Evolutionary conservation across 1,140 invertebrate species (phyloP).

Genomic region (Caenorhabditis inopinata): DNA sequence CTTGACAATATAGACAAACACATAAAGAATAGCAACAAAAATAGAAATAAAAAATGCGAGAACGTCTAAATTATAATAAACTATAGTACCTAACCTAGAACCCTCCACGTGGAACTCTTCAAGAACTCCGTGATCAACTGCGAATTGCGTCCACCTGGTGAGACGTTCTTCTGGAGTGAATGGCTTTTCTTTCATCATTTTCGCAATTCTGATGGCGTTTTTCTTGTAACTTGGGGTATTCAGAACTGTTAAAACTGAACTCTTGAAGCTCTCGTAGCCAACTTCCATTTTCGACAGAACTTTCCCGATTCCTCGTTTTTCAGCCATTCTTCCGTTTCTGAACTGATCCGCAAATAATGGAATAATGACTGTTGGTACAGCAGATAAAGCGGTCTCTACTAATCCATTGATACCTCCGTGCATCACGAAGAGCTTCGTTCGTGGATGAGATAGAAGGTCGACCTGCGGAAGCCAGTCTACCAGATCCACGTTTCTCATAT

Average conservation of each 20-base stretch:
- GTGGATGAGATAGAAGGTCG: conserved; percentile 49
- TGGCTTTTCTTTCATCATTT: conserved; percentile 45
- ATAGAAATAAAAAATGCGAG: too few species aligned
- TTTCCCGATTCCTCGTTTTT: conserved; percentile 49
- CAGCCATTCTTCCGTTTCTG: conserved; percentile 47
- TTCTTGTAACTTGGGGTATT: conserved; percentile 46
- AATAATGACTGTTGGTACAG: conserved; percentile 56
- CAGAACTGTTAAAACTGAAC: background rate
- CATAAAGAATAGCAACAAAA: too few species aligned
- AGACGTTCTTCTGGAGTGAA: conserved; percentile 47
- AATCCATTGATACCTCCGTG: conserved; percentile 58
- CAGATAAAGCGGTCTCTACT: conserved; percentile 48
- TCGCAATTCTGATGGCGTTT: conserved; percentile 38
- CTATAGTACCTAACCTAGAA: conserved; percentile 27
- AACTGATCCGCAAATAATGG: conserved; percentile 57
- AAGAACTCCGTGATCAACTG: conserved; percentile 44
- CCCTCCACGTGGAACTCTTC: conserved; percentile 47
- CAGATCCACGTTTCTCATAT: conserved; percentile 45
- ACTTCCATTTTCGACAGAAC: conserved; percentile 41
- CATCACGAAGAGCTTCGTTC: conserved; percentile 54
- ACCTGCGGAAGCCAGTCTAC: conserved; percentile 53
- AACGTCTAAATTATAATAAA: conserved; percentile 51
- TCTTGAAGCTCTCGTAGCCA: conserved; percentile 3
- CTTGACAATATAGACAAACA: too few species aligned
- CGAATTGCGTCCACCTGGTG: conserved; percentile 49